Evolutionary conservation across 2,888 invertebrate species (phyloP), one percentile per base, ranked within the genome.

Genomic region (Mesorhabditis sp.): DNA sequence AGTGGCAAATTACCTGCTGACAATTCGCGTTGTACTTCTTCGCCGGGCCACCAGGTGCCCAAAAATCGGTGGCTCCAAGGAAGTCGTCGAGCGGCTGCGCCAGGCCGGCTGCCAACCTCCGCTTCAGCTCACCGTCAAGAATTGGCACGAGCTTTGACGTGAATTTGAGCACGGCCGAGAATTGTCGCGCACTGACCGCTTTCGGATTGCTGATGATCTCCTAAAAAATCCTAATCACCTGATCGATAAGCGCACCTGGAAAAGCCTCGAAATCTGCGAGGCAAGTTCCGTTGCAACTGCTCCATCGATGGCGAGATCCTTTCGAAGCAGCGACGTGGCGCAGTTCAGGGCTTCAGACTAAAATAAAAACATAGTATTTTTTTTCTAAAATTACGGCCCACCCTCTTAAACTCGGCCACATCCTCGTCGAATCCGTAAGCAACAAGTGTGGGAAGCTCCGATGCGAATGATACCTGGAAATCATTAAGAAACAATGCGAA

Each of bases 401-500:
- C 58, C n/a, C 58, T 50, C n/a, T n/a, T 50, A 50, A 50, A 50
- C 7, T 10, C 10, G 7, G 10, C 10, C 7, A 50, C n/a, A 10
- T 50, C n/a, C 58, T 50, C 58, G n/a, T 50, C n/a, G 58, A 50
- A 50, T n/a, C 58, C 58, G 58, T 50, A 50, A 50, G 58, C 58
- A n/a, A 50, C n/a, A 10, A 50, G n/a, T 2, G 7, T 50, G 10
- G 58, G 58, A 13, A 50, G n/a, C n/a, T 50, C 58, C 58, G 58
- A 13, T 10, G 10, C 7, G 58, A 50, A 50, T 13, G 58, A 50
- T 10, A n/a, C 58, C 58, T 50, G n/a, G 2, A 50, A 28, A 28
- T 28, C 28, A 28, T 28, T 28, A 28, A 50, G n/a, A 50, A 50
- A 10, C 7, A 2, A 0, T 50, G 58, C 7, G n/a, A 50, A 50